phyloP scores from a whole-genome alignment of 1,140 invertebrate species.

The Laupala kohalensis region DNA sequence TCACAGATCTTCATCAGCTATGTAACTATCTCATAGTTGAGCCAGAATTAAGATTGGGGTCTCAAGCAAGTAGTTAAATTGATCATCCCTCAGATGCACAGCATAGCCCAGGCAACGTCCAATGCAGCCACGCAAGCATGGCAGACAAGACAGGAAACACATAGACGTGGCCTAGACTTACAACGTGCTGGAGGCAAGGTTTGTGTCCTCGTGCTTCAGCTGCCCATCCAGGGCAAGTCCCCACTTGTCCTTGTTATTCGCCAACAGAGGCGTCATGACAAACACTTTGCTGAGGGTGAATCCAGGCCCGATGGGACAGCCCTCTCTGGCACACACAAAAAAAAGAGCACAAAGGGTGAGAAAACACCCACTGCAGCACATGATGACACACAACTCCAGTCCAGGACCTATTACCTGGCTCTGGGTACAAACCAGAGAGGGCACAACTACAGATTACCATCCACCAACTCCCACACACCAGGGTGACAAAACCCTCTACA shows the following conservation, averaged over 20 bases:
- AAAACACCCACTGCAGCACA: neutral
- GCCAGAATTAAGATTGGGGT: neutral
- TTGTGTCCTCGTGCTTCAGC: slow-evolving; percentile 63
- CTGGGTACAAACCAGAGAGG: neutral
- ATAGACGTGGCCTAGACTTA: slow-evolving; percentile 32
- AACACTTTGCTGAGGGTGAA: slow-evolving; percentile 58
- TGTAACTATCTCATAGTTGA: too few species aligned
- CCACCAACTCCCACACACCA: neutral
- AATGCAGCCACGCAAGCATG: neutral
- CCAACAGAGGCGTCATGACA: slow-evolving; percentile 45
- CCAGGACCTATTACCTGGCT: neutral
- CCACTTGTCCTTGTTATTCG: slow-evolving; percentile 55
- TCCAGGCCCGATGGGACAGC: slow-evolving; percentile 55
- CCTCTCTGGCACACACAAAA: slow-evolving; percentile 38
- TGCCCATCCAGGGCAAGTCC: slow-evolving; percentile 59
- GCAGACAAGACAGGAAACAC: neutral
- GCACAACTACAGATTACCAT: neutral
- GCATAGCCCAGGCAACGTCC: neutral
- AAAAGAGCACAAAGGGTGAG: slow-evolving; percentile 8
- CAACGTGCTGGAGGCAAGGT: slow-evolving; percentile 75
- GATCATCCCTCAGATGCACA: neutral
- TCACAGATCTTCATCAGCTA: neutral
- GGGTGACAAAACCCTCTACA: neutral
- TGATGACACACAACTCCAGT: neutral
- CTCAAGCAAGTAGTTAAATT: neutral